phyloP scores from a whole-genome alignment of 2,888 invertebrate genomes.

The Subacronicta megacephala region DNA sequence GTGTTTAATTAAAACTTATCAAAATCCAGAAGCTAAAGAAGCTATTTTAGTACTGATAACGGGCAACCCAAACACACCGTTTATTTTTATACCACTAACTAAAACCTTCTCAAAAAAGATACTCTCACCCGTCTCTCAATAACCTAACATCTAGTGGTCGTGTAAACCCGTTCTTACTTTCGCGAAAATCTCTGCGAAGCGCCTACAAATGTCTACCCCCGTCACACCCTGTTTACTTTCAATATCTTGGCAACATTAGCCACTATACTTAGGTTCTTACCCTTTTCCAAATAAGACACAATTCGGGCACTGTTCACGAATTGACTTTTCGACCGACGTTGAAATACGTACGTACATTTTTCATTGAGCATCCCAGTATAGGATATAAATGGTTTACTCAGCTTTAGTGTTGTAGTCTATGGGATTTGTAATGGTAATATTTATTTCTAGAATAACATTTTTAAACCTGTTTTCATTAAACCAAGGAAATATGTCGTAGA shows the following conservation, averaged over 20 bases:
- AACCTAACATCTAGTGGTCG: neutral
- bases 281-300: constrained; percentile 61
- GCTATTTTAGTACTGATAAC: too few species aligned
- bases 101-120: constrained; percentile 3
- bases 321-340: constrained; percentile 57
- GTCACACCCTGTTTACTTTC: constrained; percentile 63
- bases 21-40: too few species aligned
- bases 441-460: neutral
- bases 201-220: constrained; percentile 64
- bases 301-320: constrained; percentile 44
- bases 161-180: constrained; percentile 32
- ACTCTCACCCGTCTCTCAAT: constrained; percentile 6
- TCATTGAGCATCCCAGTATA: constrained; percentile 27
- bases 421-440: too few species aligned
- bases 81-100: neutral
- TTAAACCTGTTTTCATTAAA: neutral
- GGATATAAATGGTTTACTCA: constrained; percentile 27
- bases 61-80: neutral
- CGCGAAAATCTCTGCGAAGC: constrained; percentile 48
- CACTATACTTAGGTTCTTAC: constrained; percentile 59
- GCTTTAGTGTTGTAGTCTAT: constrained; percentile 8
- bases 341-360: constrained; percentile 43
- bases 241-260: constrained; percentile 59
- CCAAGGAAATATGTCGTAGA: too few species aligned
- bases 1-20: too few species aligned